Conservation (phyloP, 1,140 invertebrate species). For the Drosophila nigrodunni region DNA sequence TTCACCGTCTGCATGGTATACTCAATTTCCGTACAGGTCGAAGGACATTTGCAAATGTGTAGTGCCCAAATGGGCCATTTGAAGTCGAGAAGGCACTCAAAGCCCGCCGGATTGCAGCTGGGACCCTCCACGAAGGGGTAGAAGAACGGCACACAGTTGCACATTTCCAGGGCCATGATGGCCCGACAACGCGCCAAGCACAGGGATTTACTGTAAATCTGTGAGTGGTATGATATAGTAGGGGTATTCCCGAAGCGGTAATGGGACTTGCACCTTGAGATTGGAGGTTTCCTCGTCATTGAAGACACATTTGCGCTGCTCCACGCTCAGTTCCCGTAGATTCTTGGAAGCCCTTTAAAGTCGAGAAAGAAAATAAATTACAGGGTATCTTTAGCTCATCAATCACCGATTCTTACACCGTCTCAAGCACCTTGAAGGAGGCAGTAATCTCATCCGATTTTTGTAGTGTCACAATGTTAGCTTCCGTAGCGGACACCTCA, state of each 20-base stretch:
- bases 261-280: slow-evolving; percentile 52
- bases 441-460: slow-evolving; percentile 82
- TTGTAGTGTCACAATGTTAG: slow-evolving; percentile 65
- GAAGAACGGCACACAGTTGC: slow-evolving; percentile 82
- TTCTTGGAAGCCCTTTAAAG: slow-evolving; percentile 64
- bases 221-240: not conserved
- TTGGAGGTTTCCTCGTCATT: slow-evolving; percentile 75
- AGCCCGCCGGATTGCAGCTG: slow-evolving; percentile 77
- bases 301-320: slow-evolving; percentile 82
- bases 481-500: slow-evolving; percentile 77
- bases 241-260: not conserved
- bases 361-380: not conserved
- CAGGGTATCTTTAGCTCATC: not conserved
- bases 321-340: slow-evolving; percentile 61
- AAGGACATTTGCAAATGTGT: slow-evolving; percentile 82
- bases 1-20: slow-evolving; percentile 80
- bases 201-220: slow-evolving; percentile 81
- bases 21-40: slow-evolving; percentile 78
- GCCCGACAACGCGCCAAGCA: slow-evolving; percentile 78
- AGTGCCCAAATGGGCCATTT: slow-evolving; percentile 84
- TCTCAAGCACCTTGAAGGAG: slow-evolving; percentile 80
- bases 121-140: slow-evolving; percentile 77
- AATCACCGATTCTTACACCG: slow-evolving; percentile 65
- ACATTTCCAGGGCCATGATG: slow-evolving; percentile 82
- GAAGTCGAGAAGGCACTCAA: slow-evolving; percentile 79